Evolutionary conservation across 2,113 vertebrate species (phyloP).

Genomic region (Hippocampus barbouri): DNA sequence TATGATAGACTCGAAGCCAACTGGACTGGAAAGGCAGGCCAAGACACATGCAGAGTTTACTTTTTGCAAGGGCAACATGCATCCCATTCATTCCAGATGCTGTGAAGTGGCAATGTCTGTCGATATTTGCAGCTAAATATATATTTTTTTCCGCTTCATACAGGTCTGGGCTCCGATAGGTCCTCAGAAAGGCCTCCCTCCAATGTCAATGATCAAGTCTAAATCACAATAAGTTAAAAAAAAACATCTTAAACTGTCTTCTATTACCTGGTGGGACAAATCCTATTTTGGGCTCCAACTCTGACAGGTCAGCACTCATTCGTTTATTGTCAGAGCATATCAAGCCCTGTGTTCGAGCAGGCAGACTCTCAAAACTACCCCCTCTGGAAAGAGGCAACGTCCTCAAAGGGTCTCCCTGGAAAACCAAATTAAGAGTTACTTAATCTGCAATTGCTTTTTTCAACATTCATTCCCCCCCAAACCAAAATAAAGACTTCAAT

Average conservation of each 20-base stretch:
- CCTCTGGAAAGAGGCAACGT: slow-evolving; percentile 89
- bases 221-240: neutral
- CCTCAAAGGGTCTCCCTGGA: slow-evolving; percentile 84
- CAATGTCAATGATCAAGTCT: neutral
- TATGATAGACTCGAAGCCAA: slow-evolving; percentile 53
- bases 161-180: neutral
- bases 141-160: neutral
- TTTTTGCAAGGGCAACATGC: slow-evolving; percentile 59
- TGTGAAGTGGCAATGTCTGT: neutral
- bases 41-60: slow-evolving; percentile 56
- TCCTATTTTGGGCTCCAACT: slow-evolving; percentile 87
- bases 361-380: slow-evolving; percentile 91
- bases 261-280: slow-evolving; percentile 82
- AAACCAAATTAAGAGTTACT: neutral
- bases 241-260: neutral
- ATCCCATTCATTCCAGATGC: slow-evolving; percentile 24
- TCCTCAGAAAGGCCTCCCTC: neutral
- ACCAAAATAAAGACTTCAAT: neutral
- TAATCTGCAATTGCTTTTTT: neutral
- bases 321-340: slow-evolving; percentile 84
- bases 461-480: neutral
- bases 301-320: slow-evolving; percentile 94
- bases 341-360: slow-evolving; percentile 75
- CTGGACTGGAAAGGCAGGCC: slow-evolving; percentile 42
- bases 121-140: neutral